Conservation (phyloP, 2,797 vertebrate species). For the Gymnothorax javanicus region DNA sequence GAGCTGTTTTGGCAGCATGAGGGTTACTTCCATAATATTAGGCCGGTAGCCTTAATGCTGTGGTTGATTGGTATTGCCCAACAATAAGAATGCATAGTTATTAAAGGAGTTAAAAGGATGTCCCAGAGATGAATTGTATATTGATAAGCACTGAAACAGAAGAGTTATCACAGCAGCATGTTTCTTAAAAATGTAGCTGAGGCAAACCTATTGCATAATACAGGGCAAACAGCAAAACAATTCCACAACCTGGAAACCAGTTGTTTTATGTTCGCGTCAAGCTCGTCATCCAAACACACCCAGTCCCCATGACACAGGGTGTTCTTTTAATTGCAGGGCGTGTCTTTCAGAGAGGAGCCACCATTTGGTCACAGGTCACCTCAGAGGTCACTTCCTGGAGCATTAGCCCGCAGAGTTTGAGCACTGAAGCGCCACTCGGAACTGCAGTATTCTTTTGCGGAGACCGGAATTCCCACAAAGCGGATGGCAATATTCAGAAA, state of each 20-base stretch:
- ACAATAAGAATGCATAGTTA: neutral
- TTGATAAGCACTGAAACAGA: neutral
- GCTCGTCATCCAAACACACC: neutral
- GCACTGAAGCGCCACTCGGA: neutral
- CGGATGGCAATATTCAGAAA: neutral
- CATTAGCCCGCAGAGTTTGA: neutral
- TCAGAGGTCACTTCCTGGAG: slow-evolving; percentile 6
- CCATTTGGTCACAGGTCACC: neutral
- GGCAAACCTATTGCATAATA: neutral
- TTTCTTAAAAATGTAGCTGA: neutral
- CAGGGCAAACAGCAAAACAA: neutral
- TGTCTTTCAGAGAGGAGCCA: neutral
- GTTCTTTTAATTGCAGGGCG: neutral
- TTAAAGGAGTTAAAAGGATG: neutral
- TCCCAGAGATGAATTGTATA: neutral
- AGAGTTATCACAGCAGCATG: neutral
- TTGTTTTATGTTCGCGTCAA: too few relatives aligned
- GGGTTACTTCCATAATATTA: too few relatives aligned
- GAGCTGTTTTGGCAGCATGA: too few relatives aligned
- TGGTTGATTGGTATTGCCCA: neutral
- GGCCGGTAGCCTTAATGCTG: too few relatives aligned
- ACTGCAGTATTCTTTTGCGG: neutral
- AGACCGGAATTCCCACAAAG: neutral
- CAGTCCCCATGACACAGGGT: neutral
- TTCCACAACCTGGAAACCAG: neutral